These are phyloP conservation scores for Chrysopa pallens DNA, from an alignment of 1,140 invertebrate species.

Conservation along the genomic window DNA sequence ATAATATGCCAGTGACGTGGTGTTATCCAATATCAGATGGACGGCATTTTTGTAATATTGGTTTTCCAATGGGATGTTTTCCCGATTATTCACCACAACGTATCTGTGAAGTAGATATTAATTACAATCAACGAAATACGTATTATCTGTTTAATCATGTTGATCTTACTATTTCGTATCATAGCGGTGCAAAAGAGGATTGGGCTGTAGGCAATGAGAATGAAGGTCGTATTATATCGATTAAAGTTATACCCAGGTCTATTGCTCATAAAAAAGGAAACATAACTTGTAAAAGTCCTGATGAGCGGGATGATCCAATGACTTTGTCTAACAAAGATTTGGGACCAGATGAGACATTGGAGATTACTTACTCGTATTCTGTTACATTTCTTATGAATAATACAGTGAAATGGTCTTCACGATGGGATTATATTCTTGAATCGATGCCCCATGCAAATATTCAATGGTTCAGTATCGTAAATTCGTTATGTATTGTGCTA, in stretches of 20 bases:
- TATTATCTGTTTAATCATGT: conserved; percentile 97
- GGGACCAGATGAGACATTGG: conserved; percentile 20
- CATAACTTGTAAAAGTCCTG: not conserved
- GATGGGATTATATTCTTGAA: conserved; percentile 98
- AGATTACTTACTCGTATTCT: conserved; percentile 75
- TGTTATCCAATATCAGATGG: conserved; percentile 71
- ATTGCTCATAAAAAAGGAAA: conserved; percentile 12
- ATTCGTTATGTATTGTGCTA: conserved; percentile 75
- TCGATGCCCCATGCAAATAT: conserved; percentile 98
- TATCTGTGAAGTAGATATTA: conserved; percentile 10
- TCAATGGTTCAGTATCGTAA: conserved; percentile 94
- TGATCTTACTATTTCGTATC: conserved; percentile 82
- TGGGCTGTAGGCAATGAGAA: conserved; percentile 57
- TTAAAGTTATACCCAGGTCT: conserved; percentile 32
- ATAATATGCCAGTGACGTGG: conserved; percentile 97
- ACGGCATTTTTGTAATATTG: conserved; percentile 74
- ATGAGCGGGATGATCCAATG: conserved; percentile 2
- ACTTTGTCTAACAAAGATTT: conserved; percentile 8
- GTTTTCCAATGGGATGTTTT: conserved; percentile 96
- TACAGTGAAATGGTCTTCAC: conserved; percentile 90
- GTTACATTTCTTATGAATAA: conserved; percentile 67
- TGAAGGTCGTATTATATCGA: conserved; percentile 79
- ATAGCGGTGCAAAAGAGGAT: conserved; percentile 68
- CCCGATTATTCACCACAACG: conserved; percentile 25
- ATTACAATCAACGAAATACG: conserved; percentile 34